Percentiles rank a stretch among this genome's conserved stretches.
These are phyloP conservation scores for Ia io DNA, from an alignment of 2,113 vertebrate species.

Conservation along the genomic window DNA sequence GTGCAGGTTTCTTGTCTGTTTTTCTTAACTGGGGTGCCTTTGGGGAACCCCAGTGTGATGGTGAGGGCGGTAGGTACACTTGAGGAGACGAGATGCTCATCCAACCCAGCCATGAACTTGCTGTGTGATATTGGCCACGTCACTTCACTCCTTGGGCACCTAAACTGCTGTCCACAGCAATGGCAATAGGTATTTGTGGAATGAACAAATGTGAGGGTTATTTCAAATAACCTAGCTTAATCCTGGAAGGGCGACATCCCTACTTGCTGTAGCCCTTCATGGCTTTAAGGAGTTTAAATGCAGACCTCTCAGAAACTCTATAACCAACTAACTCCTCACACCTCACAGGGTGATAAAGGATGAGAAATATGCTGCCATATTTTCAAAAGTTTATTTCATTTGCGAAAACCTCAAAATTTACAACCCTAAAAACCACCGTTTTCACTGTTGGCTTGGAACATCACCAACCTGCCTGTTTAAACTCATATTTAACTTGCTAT, in stretches of 20 bases:
- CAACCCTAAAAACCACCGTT: neutral
- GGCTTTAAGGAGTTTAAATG: neutral
- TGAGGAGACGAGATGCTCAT: accelerated
- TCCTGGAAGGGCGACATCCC: neutral
- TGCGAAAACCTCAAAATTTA: neutral
- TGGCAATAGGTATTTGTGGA: neutral
- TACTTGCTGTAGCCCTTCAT: neutral
- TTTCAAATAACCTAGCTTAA: no score
- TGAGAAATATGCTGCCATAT: neutral
- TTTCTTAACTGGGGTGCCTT: neutral
- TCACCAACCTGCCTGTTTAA: neutral
- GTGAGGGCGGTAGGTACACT: no score
- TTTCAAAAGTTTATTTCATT: neutral
- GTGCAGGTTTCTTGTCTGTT: neutral
- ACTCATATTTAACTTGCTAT: accelerated
- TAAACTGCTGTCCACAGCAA: no score
- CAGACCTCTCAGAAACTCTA: neutral
- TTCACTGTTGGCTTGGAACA: neutral
- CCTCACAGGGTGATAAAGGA: neutral
- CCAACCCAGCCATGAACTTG: accelerated
- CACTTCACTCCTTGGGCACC: neutral
- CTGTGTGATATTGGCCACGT: accelerated
- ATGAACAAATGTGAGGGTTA: no score
- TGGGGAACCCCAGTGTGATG: neutral
- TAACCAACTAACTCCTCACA: accelerated